A percentile compares a stretch with the other conserved stretches of the same genome.
Conservation (phyloP, 2,113 vertebrate genomes). For the Phyllopteryx taeniolatus region DNA sequence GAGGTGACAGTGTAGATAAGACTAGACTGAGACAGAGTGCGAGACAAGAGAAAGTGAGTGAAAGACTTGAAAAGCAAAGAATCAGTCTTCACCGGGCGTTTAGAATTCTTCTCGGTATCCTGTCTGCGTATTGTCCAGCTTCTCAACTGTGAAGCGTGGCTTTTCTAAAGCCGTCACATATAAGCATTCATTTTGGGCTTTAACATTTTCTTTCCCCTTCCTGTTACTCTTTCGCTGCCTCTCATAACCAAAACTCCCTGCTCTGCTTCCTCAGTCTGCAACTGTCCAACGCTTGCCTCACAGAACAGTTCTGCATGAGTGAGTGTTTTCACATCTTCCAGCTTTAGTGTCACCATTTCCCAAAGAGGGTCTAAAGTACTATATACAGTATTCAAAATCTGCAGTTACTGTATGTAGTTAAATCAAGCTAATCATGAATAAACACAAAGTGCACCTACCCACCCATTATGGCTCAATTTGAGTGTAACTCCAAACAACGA, state of each 20-base stretch:
- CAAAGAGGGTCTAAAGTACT: not conserved
- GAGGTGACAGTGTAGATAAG: constrained; percentile 13
- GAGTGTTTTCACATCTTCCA: constrained; percentile 3
- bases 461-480: constrained; percentile 24
- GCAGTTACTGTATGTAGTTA: not conserved
- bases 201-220: constrained; percentile 22
- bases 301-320: constrained; percentile 4
- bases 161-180: constrained; percentile 55
- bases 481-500: constrained; percentile 42
- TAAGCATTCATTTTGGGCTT: constrained; percentile 31
- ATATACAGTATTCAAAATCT: not conserved
- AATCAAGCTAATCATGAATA: constrained; percentile 20
- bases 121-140: constrained; percentile 47
- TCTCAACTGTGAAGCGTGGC: constrained; percentile 50
- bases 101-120: constrained; percentile 53
- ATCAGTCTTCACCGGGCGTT: constrained; percentile 39
- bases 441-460: constrained; percentile 15
- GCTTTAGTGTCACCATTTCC: not conserved
- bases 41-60: constrained; percentile 15
- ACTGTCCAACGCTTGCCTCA: constrained; percentile 17
- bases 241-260: constrained; percentile 23
- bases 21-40: constrained; percentile 25
- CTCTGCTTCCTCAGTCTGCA: constrained; percentile 14
- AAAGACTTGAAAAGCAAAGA: constrained; percentile 31
- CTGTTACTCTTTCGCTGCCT: constrained; percentile 22